Evolutionary conservation across 2,797 vertebrate species (phyloP), one percentile per base, ranked within the genome.

Genomic region (Sebastes taczanowskii): DNA sequence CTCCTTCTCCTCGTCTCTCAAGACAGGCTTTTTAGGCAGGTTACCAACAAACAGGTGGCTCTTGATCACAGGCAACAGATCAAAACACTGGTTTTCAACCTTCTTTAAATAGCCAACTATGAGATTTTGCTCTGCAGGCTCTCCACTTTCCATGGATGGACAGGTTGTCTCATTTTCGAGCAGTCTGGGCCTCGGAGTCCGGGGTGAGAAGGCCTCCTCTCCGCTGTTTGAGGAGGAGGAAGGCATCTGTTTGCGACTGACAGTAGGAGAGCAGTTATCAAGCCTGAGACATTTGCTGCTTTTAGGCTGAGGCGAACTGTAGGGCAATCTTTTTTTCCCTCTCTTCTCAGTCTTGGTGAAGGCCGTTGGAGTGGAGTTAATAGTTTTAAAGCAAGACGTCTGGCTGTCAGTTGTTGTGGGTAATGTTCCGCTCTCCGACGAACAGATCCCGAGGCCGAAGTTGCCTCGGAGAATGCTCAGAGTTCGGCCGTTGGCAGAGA

Each of bases 381-480:
- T 96, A 0, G 94, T 92, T 93, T 97, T 98, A 88, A 98, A 97
- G 5, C 97, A 95, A 2, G 96, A 94, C 30, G 95, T 91, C 5
- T 97, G 95, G 74, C 88, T 93, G 63, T 96, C 88, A 0, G 94
- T 84, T 1, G 95, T 89, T 0, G 90, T 79, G 0, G 95, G 80
- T 13, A 73, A 90, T 0, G 92, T 88, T 11, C 92, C 84, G 1
- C 88, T 95, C 4, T 96, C 90, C 4, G 95, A 89, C 0, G 92
- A 74, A 7, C 95, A 90, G 4, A 94, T 93, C 3, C 86, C 82
- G 10, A 98, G 95, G 35, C 94, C 95, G 68, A 99, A 95, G 16
- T 97, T 97, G 18, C 98, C 97, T 83, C 97, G 96, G 64, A 99
- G 95, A 64, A 99, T 98, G 91, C 94, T 98, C 63, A 99, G 95